Base-by-base conservation (phyloP, 2,888 invertebrate genomes). In the Adineta ricciae region DNA sequence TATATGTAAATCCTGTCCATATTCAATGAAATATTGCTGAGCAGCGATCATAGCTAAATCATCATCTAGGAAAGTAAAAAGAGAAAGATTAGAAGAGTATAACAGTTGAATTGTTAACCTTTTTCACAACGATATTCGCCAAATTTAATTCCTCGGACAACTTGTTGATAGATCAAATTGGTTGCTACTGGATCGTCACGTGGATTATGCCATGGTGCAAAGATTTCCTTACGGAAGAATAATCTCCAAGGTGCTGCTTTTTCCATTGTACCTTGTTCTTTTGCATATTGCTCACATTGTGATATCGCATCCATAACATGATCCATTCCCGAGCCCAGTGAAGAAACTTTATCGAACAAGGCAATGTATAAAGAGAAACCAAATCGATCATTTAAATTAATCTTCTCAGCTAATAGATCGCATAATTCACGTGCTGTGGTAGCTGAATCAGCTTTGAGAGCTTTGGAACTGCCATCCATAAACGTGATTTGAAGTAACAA, bases 261-360 rank as follows among this genome's bases (percentile, higher is more conserved):
- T 91, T 98, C 98, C 90, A 96, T 96, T 0, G 97, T 96, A 0
- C 98, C 98, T 91, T 98, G 97, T 90, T 99, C 99, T 91, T 98
- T 99, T 38, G 98, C 98, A 90, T 98, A 99, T 89, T 99, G 99
- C 89, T 99, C 99, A 90, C 99, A 99, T 90, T 99, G 98, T 0
- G 97, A 97, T 90, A 99, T 98, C 38, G 99, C 99, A 91, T 99
- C 99, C 97, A 99, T 97, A 0, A 99, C 98, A 90, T 99, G 98
- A 91, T 99, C 99, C 2, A 96, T 96, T 21, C 98, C 98, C 90
- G 97, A 96, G 19, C 99, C 99, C 85, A 99, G 92, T 0, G 98
- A 98, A 54, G 98, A 97, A 87, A 93, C 93, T 92, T 99, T 99
- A 90, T 99, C 99, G 90, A 97, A 99, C 49, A 99, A 92, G 19